Evolutionary conservation across 2,888 invertebrate genomes (phyloP).

Genomic region (Subacronicta megacephala): DNA sequence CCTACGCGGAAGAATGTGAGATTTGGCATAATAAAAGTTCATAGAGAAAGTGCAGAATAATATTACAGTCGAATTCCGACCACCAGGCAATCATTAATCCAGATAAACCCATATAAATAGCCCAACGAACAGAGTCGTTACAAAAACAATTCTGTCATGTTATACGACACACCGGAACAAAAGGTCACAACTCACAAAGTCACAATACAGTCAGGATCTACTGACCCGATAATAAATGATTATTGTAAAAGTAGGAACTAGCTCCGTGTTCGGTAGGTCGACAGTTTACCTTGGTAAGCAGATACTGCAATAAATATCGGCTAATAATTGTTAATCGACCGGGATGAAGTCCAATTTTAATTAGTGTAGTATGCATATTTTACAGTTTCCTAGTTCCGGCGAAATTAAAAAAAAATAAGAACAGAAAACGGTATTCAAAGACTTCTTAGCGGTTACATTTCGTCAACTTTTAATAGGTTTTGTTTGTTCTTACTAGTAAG

Average conservation of each 20-base stretch:
- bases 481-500: no score
- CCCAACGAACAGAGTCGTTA: no score
- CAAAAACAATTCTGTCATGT: constrained; percentile 4
- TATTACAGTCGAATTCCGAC: no score
- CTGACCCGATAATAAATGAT: constrained; percentile 19
- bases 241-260: constrained; percentile 48
- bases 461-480: no score
- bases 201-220: constrained; percentile 6
- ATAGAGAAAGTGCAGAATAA: no score
- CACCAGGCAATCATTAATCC: no score
- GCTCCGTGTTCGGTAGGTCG: constrained; percentile 29
- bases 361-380: constrained; percentile 15
- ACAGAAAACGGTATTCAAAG: no score
- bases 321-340: constrained; percentile 10
- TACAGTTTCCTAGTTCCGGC: constrained; percentile 46
- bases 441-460: no score
- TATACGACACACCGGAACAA: constrained; percentile 29
- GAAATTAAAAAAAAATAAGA: background rate
- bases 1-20: no score
- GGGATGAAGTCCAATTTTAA: constrained; percentile 33
- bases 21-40: no score
- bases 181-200: constrained; percentile 4
- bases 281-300: constrained; percentile 33
- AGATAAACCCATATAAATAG: no score
- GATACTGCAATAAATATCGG: constrained; percentile 7